A percentile compares a stretch with the other conserved stretches of the same genome.
phyloP scores from a whole-genome alignment of 2,113 vertebrate species.

The Lophochroa leadbeateri region DNA sequence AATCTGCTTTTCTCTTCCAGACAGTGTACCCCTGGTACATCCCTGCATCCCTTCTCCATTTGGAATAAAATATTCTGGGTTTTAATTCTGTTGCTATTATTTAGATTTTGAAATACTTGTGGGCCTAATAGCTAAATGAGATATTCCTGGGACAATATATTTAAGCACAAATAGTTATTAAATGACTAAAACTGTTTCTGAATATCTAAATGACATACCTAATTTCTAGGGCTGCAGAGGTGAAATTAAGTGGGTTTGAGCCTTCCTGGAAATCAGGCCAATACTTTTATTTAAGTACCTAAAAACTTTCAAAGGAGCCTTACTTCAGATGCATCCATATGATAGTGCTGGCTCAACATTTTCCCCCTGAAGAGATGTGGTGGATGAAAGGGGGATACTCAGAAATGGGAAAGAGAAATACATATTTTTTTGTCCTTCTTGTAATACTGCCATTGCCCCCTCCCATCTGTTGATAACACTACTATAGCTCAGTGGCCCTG shows the following conservation, averaged over 20 bases:
- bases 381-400: neutral
- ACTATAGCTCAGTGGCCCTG: neutral
- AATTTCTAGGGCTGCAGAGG: neutral
- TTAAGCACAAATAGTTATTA: neutral
- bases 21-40: rapidly evolving
- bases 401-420: neutral
- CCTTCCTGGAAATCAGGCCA: neutral
- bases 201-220: rapidly evolving
- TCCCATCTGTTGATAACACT: neutral
- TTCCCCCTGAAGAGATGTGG: neutral
- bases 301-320: neutral
- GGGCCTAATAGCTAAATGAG: neutral
- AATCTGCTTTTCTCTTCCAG: neutral
- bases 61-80: neutral
- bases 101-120: neutral
- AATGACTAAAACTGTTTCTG: neutral
- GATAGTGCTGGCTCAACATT: neutral
- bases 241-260: neutral
- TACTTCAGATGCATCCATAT: neutral
- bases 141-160: neutral
- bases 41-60: neutral
- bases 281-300: neutral
- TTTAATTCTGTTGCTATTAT: neutral
- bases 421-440: neutral
- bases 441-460: neutral